Evolutionary conservation across 1,140 invertebrate genomes (phyloP), one percentile per base, ranked within the genome.

Genomic region (Drosophila athabasca): DNA sequence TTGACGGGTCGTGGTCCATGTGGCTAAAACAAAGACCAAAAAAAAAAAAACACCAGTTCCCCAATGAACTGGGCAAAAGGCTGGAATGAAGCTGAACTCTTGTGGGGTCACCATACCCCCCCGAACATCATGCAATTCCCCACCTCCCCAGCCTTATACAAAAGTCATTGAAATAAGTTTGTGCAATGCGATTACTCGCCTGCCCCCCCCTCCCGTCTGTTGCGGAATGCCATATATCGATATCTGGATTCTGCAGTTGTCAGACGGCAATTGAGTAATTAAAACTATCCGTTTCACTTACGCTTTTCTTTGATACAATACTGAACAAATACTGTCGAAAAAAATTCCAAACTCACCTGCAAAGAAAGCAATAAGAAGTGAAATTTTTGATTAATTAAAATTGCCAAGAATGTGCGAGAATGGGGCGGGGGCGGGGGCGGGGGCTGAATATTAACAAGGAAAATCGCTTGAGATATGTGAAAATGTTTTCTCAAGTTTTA

Each of bases 321-420:
- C 31, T 31, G 41, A 41, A 62, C 45, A 35, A 5, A 35, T 26
- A 43, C 26, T 43, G 43, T 55, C 7, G 17, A 19, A 48, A 71
- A 53, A 22, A 11, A 53, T 43, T 29, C 35, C 35, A 17, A 46
- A 75, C 72, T 75, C 49, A 75, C 72, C 72, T 75, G 50, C n/a
- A 67, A 67, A 19, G 26, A 60, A 22, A 5, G 7, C 24, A 24
- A 45, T 8, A 31, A 11, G 22, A 9, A 29, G 6, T 2, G 39
- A 49, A 55, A 59, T 59, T 24, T 19, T 48, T 53, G 65, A 74
- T 73, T 74, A 72, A 74, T 64, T 43, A 46, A 58, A 31, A 48
- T 71, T 15, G 19, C 29, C 15, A 1, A 19, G 19, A 35, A 11
- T 19, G 11, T 19, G 3, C 19, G 15, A 11, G 15, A n/a, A 13